Base-by-base conservation (phyloP, 2,113 vertebrate species). In the Trematocara unimaculatum region DNA sequence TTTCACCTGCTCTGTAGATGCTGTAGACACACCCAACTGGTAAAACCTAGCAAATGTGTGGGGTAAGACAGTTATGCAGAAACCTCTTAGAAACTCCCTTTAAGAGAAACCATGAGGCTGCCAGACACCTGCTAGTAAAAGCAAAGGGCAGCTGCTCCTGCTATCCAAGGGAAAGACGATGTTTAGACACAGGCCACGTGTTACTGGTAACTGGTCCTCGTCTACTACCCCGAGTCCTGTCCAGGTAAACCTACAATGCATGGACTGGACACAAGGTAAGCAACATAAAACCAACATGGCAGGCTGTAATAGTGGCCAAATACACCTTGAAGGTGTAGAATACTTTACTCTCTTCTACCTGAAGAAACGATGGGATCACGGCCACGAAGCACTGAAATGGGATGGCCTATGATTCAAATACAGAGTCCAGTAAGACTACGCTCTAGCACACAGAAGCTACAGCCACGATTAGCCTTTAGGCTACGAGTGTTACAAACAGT, bases 401-500 rank as follows among this genome's bases (percentile, higher is more conserved):
- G 64, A 8, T 9, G n/a, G 64, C n/a, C 7, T 23, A 15, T 6
- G n/a, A 42, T 70, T 42, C n/a, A 9, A 70, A 42, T 23, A 26
- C 20, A 42, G 64, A 20, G 12, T 4, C 35, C 64, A 9, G 38
- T 1, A 0, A 23, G 4, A 40, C n/a, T 3, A 8, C 12, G 0
- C 35, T 70, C n/a, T 23, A 14, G 35, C n/a, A 4, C 38, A 70
- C 64, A 4, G 38, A 23, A 42, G 33, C 33, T 38, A 64, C 2
- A 64, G 60, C 18, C 18, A 38, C 2, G 60, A 38, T 64, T 64
- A 5, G 10, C 6, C 0, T 13, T 38, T 38, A 20, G 33, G 60
- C 33, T 64, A 58, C 29, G 60, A 38, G 33, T 38, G 60, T 38
- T 64, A 64, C 33, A 64, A 64, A 38, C 33, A 64, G 4, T 35